phyloP scores from a whole-genome alignment of 2,113 vertebrate genomes.

The Empidonax traillii region DNA sequence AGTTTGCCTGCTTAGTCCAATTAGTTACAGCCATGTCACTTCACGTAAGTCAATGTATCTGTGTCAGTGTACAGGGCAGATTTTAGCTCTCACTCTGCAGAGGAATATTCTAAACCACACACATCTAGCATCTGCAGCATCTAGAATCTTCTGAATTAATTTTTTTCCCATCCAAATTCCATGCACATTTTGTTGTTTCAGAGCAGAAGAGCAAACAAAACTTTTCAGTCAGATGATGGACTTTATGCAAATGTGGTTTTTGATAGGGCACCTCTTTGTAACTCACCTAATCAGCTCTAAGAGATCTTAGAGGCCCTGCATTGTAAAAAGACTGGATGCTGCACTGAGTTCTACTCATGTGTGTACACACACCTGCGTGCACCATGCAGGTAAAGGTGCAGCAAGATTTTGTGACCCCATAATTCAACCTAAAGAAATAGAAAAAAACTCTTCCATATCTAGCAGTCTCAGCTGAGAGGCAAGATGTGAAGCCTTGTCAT shows the following conservation, averaged over 20 bases:
- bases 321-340: background rate
- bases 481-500: background rate
- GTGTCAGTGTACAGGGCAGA: background rate
- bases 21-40: constrained; percentile 36
- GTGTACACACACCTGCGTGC: too few species aligned
- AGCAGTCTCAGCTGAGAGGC: background rate
- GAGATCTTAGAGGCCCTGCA: background rate
- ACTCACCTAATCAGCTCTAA: background rate
- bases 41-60: background rate
- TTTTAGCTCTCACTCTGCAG: background rate
- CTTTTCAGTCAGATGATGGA: background rate
- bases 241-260: background rate
- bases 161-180: background rate
- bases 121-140: background rate
- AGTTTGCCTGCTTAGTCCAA: constrained; percentile 4
- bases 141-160: background rate
- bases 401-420: background rate
- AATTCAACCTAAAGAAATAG: background rate
- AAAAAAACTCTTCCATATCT: background rate
- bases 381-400: background rate
- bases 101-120: background rate
- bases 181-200: background rate
- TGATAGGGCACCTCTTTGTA: background rate
- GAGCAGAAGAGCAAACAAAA: background rate
- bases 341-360: background rate